Conservation (phyloP, 2,888 invertebrate species). For the Melinopterus prodromus region DNA sequence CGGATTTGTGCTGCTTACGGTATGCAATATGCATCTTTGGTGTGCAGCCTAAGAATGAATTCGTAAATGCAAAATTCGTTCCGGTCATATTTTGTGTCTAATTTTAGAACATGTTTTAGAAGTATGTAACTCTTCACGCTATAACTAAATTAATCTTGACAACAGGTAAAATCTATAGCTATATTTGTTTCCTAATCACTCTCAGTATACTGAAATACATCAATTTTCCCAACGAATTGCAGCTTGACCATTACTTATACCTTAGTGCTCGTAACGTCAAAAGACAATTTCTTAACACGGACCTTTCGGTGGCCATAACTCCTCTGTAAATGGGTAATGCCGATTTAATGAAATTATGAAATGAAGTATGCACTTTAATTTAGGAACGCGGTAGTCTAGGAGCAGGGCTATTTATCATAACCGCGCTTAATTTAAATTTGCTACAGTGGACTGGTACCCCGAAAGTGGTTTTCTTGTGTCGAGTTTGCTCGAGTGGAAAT, state of each 20-base stretch:
- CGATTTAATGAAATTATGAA: conserved; percentile 18
- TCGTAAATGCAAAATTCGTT: too few species aligned
- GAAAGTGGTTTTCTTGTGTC: conserved; percentile 4
- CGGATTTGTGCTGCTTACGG: too few species aligned
- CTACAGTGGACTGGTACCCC: not conserved
- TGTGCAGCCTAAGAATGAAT: too few species aligned
- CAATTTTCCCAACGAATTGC: not conserved
- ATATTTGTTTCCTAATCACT: too few species aligned
- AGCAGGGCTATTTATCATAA: not conserved
- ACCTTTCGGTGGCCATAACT: not conserved
- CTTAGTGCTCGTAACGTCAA: not conserved
- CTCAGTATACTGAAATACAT: not conserved
- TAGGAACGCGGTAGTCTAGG: conserved; percentile 8
- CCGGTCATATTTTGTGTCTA: too few species aligned
- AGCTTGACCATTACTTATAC: not conserved
- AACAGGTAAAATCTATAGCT: too few species aligned
- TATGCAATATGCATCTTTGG: too few species aligned
- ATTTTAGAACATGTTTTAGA: too few species aligned
- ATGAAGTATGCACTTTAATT: conserved; percentile 25
- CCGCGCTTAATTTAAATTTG: not conserved
- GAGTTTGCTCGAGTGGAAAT: not conserved
- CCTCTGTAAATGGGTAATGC: not conserved
- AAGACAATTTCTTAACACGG: not conserved
- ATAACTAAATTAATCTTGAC: too few species aligned
- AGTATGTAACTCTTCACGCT: too few species aligned